Base-by-base conservation (phyloP, 2,888 invertebrate genomes). In the Spialia ferax region DNA sequence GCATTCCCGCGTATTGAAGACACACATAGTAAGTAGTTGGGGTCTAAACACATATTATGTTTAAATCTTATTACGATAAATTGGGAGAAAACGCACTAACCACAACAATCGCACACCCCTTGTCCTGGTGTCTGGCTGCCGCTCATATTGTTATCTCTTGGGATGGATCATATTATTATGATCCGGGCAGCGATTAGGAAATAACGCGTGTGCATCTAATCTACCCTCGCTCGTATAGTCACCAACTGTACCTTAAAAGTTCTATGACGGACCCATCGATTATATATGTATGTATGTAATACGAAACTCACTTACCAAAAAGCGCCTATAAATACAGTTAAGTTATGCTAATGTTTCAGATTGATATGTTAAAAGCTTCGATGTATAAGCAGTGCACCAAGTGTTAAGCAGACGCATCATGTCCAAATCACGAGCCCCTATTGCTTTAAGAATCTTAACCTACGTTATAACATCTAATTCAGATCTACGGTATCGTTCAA, bases 121-220 rank as follows among this genome's bases (percentile, higher is more conserved):
- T 82, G 84, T 85, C 84, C 83, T 83, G 84, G 69, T 80, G 81
- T 80, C 80, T 83, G 84, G 80, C 81, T 81, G 75, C 69, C 42
- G 26, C 15, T 22, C 35, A 50, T 35, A 50, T 23, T 29, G 52
- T 20, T 35, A 62, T 62, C 61, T n/a, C n/a, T n/a, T n/a, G n/a
- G n/a, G n/a, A n/a, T n/a, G n/a, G n/a, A n/a, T n/a, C n/a, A n/a
- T n/a, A n/a, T n/a, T n/a, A n/a, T n/a, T n/a, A n/a, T n/a, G n/a
- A n/a, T n/a, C 15, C 11, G 48, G 5, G 18, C 42, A 10, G 71
- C 70, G 71, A 75, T 76, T 75, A 60, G 71, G 70, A 73, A 60
- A 71, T 67, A 73, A 74, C 70, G 71, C 74, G 72, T 71, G 66
- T 73, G 76, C 76, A 56, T 29, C 22, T 20, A 10, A 10, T 10